Evolutionary conservation across 2,113 vertebrate genomes (phyloP), one percentile per base, ranked within the genome.

Genomic region (Cettia cetti): DNA sequence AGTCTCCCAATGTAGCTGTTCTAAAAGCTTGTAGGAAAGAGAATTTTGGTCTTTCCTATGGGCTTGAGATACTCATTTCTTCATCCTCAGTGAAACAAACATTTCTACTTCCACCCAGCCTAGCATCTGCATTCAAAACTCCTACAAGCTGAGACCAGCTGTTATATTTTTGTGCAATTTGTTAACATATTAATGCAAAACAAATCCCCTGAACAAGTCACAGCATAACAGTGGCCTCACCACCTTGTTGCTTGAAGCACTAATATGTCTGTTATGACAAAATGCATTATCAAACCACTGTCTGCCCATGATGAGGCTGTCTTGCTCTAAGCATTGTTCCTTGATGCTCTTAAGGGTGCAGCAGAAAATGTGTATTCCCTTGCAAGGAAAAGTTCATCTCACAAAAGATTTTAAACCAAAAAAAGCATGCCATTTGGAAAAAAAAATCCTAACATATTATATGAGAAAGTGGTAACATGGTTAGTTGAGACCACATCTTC

Each of bases 191-290:
- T 23, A 52, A 31, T 1, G 5, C 18, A 47, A 85, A 86, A 44
- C 11, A 76, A 79, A 89, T 27, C 17, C 24, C 20, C 24, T 26
- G 78, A 81, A 40, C 33, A 69, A 45, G 61, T 33, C 28, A n/a
- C 40, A 61, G 39, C 40, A 30, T 28, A 52, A 10, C 56, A 49
- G 20, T 4, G 5, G 52, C 80, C 30, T 28, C 19, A 37, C 8
- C 19, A 33, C 15, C 60, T 9, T 26, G 14, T 10, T 60, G 44
- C 84, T 40, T 64, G 63, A 88, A 82, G 54, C 22, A 17, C 57
- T 4, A 5, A 8, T 26, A 2, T 9, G 4, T 59, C 57, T 20
- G 7, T 26, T 39, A 39, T 1, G 2, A 42, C 44, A 15, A 37
- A 44, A 45, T 33, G 16, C 15, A 6, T 37, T 69, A 76, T 35